phyloP scores from a whole-genome alignment of 92 coral and sea anemone genomes.

The Umimayanthus chanpuru region DNA sequence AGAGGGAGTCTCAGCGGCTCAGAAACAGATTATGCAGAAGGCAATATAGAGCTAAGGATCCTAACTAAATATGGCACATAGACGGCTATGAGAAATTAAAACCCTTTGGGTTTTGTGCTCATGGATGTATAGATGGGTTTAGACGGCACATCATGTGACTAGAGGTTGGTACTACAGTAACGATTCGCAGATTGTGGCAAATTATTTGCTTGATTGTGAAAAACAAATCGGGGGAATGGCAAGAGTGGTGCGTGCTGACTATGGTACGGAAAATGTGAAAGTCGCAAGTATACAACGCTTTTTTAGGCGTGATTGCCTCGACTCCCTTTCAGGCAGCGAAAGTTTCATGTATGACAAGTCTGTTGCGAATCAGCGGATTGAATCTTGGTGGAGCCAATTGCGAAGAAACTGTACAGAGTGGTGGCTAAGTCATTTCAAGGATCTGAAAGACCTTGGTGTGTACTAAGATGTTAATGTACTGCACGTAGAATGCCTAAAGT shows the following conservation, averaged over 20 bases:
- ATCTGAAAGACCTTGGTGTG: background rate
- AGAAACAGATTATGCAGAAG: slow-evolving; percentile 32
- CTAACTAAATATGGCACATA: background rate
- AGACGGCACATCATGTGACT: slow-evolving; percentile 44
- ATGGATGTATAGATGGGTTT: slow-evolving; percentile 44
- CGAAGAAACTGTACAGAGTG: background rate
- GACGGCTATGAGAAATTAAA: slow-evolving; percentile 39
- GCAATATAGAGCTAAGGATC: slow-evolving; percentile 19
- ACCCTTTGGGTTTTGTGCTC: slow-evolving; percentile 37
- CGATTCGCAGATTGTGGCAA: slow-evolving; percentile 34
- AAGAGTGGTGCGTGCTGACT: slow-evolving; percentile 1
- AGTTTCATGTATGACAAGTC: no score
- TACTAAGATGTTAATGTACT: background rate
- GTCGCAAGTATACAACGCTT: slow-evolving; percentile 41
- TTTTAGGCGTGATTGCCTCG: slow-evolving; percentile 30
- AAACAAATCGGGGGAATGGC: background rate
- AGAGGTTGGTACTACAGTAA: slow-evolving; percentile 39
- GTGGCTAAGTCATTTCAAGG: background rate
- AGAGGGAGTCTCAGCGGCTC: slow-evolving; percentile 39
- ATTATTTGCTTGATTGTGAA: slow-evolving; percentile 20
- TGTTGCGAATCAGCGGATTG: no score
- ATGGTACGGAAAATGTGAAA: slow-evolving; percentile 24
- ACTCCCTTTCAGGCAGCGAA: background rate
- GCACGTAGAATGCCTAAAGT: background rate
- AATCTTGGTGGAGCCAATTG: slow-evolving; percentile 5